These are phyloP conservation scores for Sorex araneus DNA, from an alignment of 2,113 vertebrate species.

Conservation along the genomic window DNA sequence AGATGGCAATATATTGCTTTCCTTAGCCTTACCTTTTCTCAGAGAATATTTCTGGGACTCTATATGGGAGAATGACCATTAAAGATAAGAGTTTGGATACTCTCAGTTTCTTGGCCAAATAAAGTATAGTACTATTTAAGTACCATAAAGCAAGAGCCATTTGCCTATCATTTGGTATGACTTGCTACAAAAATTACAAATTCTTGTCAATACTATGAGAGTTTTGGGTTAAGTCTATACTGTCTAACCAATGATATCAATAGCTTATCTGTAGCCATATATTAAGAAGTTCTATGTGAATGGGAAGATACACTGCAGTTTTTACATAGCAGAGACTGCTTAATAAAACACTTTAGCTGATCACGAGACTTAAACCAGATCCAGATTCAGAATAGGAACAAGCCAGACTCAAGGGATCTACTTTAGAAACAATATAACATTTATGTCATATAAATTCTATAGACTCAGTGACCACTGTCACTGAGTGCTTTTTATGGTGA, in stretches of 20 bases:
- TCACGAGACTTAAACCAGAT: not conserved
- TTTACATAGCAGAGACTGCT: not conserved
- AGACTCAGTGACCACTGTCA: not conserved
- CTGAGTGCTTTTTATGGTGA: not conserved
- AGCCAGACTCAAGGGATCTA: not conserved
- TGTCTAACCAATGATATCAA: not conserved
- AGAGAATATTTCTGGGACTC: not conserved
- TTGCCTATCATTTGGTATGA: not conserved
- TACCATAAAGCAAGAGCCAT: not conserved
- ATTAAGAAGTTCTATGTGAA: not conserved
- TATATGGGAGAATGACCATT: not conserved
- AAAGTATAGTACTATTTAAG: not conserved
- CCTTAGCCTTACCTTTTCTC: not conserved
- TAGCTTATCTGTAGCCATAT: not conserved
- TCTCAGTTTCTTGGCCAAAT: slow-evolving; percentile 32
- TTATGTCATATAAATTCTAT: slow-evolving; percentile 24
- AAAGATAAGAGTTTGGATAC: not conserved
- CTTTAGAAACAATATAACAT: not conserved
- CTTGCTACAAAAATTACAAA: not conserved
- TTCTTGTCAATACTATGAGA: not conserved
- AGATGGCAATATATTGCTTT: not conserved
- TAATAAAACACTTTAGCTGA: not conserved
- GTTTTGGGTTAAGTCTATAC: not conserved
- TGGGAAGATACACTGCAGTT: not conserved
- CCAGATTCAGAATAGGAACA: not conserved